Base-by-base conservation (phyloP, 2,113 vertebrate species). In the Cyprinodon tularosa region DNA sequence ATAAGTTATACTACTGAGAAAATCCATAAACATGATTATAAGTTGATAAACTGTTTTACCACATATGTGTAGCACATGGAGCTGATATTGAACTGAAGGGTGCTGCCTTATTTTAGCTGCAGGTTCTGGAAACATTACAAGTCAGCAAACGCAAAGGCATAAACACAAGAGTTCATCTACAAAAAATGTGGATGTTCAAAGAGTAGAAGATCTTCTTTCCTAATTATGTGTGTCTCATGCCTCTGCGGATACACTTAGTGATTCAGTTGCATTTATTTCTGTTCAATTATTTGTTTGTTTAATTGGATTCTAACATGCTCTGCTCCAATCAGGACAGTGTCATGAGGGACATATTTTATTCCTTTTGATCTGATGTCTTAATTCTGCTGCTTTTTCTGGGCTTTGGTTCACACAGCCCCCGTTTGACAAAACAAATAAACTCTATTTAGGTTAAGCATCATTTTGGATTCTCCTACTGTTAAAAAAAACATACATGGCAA, bases 231-330 rank as follows among this genome's bases (percentile, higher is more conserved):
- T 85, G 74, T 50, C 72, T 85, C 1, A 71, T 65, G 77, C 86
- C 91, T 91, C 88, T 84, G 84, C 3, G 74, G 90, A 84, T 62
- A 9, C 59, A 79, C 89, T 85, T 74, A 3, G 29, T 87, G 83
- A 90, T 92, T 91, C 76, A 44, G 82, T 92, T 90, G 86, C 84
- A 88, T 92, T 93, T 93, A 91, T 93, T 93, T 92, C 89, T 92
- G 86, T 90, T 93, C 86, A 92, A 91, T 91, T 92, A 93, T 93
- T 92, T 93, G 88, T 92, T 91, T 89, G 78, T 62, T 72, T 93
- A 92, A 93, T 93, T 93, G 86, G 89, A 93, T 84, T 83, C 87
- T 88, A 82, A 85, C 86, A 91, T 81, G 81, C 83, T 88, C 69
- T 29, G 87, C 80, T 80, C 76, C 50, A 83, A 90, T 87, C 87